Conservation (phyloP, 2,888 invertebrate species). For the Gandaritis pyraliata region DNA sequence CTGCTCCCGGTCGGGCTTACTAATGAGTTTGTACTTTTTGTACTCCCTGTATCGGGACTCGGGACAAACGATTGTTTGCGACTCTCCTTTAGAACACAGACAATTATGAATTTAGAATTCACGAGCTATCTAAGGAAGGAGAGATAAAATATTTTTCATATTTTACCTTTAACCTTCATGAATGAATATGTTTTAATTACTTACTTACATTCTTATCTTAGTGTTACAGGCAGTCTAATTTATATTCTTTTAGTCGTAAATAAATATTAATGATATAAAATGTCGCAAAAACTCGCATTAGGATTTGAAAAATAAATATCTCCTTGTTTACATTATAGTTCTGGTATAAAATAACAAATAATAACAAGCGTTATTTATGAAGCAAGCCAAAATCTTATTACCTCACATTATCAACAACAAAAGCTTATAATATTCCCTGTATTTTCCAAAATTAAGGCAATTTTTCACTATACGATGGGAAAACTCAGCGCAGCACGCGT, state of each 20-base stretch:
- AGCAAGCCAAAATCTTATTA: conserved; percentile 29
- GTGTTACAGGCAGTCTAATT: too few relatives aligned
- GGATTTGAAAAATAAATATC: neutral
- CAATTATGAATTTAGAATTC: conserved; percentile 22
- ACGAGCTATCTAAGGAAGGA: neutral
- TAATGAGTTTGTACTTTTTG: conserved; percentile 83
- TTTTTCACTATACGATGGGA: conserved; percentile 57
- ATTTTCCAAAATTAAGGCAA: conserved; percentile 60
- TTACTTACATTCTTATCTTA: too few relatives aligned
- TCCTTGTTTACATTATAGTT: neutral
- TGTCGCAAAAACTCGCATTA: too few relatives aligned
- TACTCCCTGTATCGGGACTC: conserved; percentile 56
- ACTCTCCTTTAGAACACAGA: conserved; percentile 16
- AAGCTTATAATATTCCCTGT: conserved; percentile 36
- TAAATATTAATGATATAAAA: too few relatives aligned
- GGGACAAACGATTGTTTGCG: conserved; percentile 43
- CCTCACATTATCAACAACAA: conserved; percentile 28
- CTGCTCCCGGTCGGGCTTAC: conserved; percentile 76
- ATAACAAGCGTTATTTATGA: conserved; percentile 33
- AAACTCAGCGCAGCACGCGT: conserved; percentile 60
- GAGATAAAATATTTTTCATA: too few relatives aligned
- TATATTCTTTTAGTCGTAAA: too few relatives aligned
- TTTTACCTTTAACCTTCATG: too few relatives aligned
- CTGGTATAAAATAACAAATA: conserved; percentile 7
- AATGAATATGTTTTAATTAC: too few relatives aligned